A percentile compares a stretch with the other conserved stretches of the same genome.
These are phyloP conservation scores for Bimastos eiseni DNA, from an alignment of 2,888 invertebrate genomes.

Conservation along the genomic window DNA sequence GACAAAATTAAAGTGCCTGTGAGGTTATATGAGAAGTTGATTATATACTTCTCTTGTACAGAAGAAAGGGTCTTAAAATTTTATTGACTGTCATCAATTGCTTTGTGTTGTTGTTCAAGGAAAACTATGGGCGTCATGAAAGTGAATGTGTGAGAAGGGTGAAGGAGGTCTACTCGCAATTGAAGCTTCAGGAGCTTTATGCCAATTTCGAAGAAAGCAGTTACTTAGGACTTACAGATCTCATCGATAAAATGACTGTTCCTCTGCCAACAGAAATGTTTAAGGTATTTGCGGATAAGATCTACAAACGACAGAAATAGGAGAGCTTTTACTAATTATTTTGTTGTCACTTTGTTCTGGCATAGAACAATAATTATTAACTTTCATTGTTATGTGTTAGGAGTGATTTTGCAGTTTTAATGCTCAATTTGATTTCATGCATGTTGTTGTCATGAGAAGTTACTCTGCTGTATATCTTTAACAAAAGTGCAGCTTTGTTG, in stretches of 20 bases:
- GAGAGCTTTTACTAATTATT: not conserved
- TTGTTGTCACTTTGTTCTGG: not conserved
- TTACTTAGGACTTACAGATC: slow-evolving; percentile 49
- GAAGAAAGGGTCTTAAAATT: not conserved
- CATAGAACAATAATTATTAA: not conserved
- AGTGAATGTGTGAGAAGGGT: slow-evolving; percentile 52
- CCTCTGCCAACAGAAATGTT: slow-evolving; percentile 57
- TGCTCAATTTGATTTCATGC: not conserved
- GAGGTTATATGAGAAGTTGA: too few species aligned
- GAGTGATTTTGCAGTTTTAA: not conserved
- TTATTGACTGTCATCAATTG: not conserved
- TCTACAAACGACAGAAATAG: slow-evolving; percentile 60
- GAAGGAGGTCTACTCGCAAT: slow-evolving; percentile 54
- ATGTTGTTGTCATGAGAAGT: not conserved
- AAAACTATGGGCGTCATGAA: slow-evolving; percentile 56
- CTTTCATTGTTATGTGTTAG: not conserved
- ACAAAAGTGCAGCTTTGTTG: not conserved
- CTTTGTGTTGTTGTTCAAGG: slow-evolving; percentile 45
- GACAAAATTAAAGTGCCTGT: too few species aligned
- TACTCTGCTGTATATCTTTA: not conserved
- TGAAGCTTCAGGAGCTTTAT: slow-evolving; percentile 53
- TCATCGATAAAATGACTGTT: slow-evolving; percentile 51
- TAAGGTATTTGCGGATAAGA: slow-evolving; percentile 55
- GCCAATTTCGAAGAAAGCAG: slow-evolving; percentile 57
- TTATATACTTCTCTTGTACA: too few species aligned